Evolutionary conservation across 2,797 vertebrate genomes (phyloP), one percentile per base, ranked within the genome.

Genomic region (Sebastes matsubarae): DNA sequence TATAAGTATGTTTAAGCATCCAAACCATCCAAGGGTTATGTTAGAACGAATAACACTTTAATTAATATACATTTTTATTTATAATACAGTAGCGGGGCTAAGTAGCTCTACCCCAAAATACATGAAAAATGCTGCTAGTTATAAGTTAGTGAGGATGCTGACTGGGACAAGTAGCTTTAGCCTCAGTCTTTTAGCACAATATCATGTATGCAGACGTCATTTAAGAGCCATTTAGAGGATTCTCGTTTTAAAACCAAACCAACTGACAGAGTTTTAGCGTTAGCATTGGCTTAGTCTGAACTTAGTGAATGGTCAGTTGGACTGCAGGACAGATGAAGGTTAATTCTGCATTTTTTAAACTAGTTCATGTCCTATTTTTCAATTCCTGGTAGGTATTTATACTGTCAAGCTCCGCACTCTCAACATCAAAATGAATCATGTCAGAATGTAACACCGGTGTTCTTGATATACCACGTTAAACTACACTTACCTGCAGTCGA

Each of bases 381-480:
- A 36, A 4, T 69, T 72, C 25, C 34, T n/a, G 46, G 46, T 68
- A 8, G 34, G 24, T 29, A n/a, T 60, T 63, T 50, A 11, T 58
- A 6, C 34, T 29, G 20, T 76, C 12, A 1, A 38, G 57, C 36
- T 52, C 25, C 4, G 4, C 42, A 8, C 50, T 29, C 32, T 57
- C n/a, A 50, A 70, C 72, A 80, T 88, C 85, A 85, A 38, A 84
- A 70, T 68, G 61, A 73, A 84, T 87, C 78, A 88, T 59, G 55
- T 79, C 85, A 80, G 30, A 65, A 64, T 22, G 30, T 60, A 64
- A 38, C 29, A 20, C 3, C 1, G 24, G 46, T 57, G 52, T 38
- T 79, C 66, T 18, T 70, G 80, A 82, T 82, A 18, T 34, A 75
- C 18, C 58, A 52, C 18, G 65, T 80, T 83, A 74, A 84, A 89